phyloP scores from a whole-genome alignment of 2,797 vertebrate species.

The Acridotheres tristis region DNA sequence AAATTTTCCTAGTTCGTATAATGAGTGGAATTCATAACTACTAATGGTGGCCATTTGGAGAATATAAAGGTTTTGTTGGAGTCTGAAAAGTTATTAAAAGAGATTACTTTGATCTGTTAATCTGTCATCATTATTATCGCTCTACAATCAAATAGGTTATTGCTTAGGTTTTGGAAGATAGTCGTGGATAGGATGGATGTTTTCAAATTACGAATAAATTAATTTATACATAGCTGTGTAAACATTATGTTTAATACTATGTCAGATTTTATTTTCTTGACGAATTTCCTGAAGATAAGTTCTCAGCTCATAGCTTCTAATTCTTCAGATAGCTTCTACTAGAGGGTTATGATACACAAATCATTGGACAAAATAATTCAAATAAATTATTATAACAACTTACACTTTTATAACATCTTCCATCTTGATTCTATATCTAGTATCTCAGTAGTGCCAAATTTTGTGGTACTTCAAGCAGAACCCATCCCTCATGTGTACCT shows the following conservation, averaged over 20 bases:
- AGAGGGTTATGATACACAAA: not conserved
- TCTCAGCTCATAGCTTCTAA: not conserved
- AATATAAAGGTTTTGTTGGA: not conserved
- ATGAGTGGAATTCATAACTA: not conserved
- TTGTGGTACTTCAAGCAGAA: not conserved
- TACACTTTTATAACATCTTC: not conserved
- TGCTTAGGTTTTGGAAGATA: not conserved
- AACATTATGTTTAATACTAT: not conserved
- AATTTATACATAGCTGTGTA: not conserved
- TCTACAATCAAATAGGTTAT: not conserved
- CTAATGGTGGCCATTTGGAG: not conserved
- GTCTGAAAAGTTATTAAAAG: not conserved
- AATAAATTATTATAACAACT: not conserved
- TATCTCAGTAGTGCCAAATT: not conserved
- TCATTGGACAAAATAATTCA: not conserved
- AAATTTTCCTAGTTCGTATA: not conserved
- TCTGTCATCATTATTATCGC: not conserved
- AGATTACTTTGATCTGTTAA: not conserved
- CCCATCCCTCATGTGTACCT: not conserved
- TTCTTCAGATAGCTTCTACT: not conserved
- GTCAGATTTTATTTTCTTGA: not conserved
- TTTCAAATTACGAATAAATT: conserved; percentile 16
- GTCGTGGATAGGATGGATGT: not conserved
- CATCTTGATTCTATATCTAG: not conserved
- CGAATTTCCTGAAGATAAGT: not conserved